phyloP scores from a whole-genome alignment of 2,888 invertebrate species.

The Eupithecia subfuscata region DNA sequence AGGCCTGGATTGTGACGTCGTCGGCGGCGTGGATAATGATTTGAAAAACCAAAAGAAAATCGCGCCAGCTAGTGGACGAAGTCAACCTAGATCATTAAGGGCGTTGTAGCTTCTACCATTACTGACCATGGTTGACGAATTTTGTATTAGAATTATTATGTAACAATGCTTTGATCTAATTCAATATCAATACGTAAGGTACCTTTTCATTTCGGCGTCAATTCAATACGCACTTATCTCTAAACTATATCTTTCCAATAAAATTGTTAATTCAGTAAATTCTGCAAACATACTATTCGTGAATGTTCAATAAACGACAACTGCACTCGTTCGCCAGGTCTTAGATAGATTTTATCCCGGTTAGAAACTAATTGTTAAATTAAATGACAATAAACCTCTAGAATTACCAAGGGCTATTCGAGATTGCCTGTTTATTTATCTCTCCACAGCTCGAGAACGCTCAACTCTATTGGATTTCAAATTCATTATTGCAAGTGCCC shows the following conservation, averaged over 20 bases:
- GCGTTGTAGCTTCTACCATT: too few relatives aligned
- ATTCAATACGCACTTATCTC: not conserved
- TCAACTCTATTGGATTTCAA: constrained; percentile 72
- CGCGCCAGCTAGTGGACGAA: too few relatives aligned
- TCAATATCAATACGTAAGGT: not conserved
- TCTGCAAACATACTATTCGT: not conserved
- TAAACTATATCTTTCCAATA: not conserved
- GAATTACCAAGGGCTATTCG: not conserved
- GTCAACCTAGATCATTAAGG: too few relatives aligned
- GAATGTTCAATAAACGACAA: not conserved
- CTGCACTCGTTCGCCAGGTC: not conserved
- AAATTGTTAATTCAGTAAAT: not conserved
- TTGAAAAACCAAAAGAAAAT: too few relatives aligned
- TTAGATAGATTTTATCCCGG: not conserved
- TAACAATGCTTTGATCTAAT: not conserved
- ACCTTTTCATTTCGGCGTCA: not conserved
- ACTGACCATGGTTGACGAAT: not conserved
- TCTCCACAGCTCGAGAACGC: constrained; percentile 30
- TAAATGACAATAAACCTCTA: not conserved
- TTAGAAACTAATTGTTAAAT: not conserved
- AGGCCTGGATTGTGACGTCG: too few relatives aligned
- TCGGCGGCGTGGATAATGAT: too few relatives aligned
- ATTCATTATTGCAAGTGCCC: constrained; percentile 73
- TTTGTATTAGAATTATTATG: not conserved
- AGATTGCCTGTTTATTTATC: constrained; percentile 22